Evolutionary conservation across 2,888 invertebrate species (phyloP).

Genomic region (Chironomus riparius): DNA sequence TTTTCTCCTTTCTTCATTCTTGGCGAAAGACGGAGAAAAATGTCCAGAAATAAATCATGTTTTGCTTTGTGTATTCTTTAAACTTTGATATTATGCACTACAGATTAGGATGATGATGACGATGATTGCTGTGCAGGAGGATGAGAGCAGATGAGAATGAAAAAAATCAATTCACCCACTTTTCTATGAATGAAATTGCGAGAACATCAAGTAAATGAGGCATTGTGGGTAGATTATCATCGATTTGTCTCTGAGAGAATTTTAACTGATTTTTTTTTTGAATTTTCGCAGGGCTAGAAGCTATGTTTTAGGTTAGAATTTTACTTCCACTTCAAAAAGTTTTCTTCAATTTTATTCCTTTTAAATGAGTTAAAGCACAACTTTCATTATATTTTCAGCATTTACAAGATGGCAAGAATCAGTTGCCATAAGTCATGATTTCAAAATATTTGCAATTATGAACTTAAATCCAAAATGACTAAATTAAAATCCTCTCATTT

Average conservation of each 20-base stretch:
- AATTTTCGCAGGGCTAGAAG: no score
- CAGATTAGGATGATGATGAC: neutral
- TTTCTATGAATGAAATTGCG: neutral
- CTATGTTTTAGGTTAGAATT: no score
- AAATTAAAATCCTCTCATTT: no score
- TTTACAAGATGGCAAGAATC: neutral
- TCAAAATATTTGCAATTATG: no score
- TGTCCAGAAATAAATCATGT: slow-evolving; percentile 4
- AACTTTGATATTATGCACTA: neutral
- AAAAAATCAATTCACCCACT: neutral
- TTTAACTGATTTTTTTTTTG: neutral
- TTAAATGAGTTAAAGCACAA: no score
- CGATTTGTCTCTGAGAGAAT: neutral
- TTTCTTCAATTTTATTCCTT: no score
- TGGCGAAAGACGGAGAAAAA: neutral
- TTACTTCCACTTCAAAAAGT: no score
- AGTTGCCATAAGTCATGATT: no score
- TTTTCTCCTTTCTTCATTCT: neutral
- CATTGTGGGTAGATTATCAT: neutral
- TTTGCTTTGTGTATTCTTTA: neutral
- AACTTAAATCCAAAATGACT: no score
- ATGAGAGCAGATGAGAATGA: neutral
- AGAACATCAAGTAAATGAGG: no score
- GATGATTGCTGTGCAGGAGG: neutral
- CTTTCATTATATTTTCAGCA: neutral